Evolutionary conservation across 2,797 vertebrate genomes (phyloP).

Genomic region (Anableps anableps): DNA sequence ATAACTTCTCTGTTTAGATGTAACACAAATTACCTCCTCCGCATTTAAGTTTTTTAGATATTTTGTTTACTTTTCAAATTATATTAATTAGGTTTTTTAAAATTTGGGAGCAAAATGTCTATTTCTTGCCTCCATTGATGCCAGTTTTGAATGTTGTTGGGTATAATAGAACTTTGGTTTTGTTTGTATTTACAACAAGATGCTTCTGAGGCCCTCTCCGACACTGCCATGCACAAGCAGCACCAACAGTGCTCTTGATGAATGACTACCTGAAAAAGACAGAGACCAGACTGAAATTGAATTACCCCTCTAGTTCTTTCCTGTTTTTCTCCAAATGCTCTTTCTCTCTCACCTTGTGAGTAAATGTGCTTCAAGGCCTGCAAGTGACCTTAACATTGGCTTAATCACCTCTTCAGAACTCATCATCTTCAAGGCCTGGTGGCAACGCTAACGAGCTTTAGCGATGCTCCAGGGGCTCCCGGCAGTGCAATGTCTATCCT

Average conservation of each 20-base stretch:
- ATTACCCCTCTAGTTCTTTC: conserved; percentile 38
- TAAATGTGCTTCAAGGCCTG: conserved; percentile 53
- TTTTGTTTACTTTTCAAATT: neutral
- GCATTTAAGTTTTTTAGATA: neutral
- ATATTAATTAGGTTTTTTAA: neutral
- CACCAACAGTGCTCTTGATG: conserved; percentile 59
- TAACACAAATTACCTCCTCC: neutral
- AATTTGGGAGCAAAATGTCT: neutral
- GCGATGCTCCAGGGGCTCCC: conserved; percentile 52
- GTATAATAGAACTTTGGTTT: neutral
- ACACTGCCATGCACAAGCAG: conserved; percentile 39
- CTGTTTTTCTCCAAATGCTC: conserved; percentile 44
- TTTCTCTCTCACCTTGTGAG: conserved; percentile 52
- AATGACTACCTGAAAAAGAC: conserved; percentile 56
- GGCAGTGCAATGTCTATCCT: conserved; percentile 54
- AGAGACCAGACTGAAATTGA: conserved; percentile 63
- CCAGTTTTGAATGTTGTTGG: neutral
- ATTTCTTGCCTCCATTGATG: neutral
- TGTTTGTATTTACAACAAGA: conserved; percentile 48
- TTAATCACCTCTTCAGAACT: conserved; percentile 77
- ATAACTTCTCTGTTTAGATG: conserved; percentile 26
- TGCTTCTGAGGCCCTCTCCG: conserved; percentile 50
- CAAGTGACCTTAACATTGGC: conserved; percentile 54
- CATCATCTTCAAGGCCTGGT: conserved; percentile 76
- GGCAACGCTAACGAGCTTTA: conserved; percentile 71